Evolutionary conservation across 2,113 vertebrate species (phyloP), one percentile per base, ranked within the genome.

Genomic region (Benitochromis conjunctus): DNA sequence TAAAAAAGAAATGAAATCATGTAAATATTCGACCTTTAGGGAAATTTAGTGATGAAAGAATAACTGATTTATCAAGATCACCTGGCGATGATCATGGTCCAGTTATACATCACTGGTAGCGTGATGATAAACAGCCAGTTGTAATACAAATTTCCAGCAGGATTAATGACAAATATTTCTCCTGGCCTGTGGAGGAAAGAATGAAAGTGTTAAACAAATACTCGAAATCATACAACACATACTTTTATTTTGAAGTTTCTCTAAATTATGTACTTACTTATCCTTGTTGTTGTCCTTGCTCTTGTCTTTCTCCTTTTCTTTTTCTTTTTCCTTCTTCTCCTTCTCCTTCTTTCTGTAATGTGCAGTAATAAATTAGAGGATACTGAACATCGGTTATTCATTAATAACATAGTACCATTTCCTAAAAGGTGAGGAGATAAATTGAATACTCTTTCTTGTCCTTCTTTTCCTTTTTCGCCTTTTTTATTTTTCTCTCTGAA

Each of bases 71-170:
- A n/a, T 29, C 43, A 29, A 54, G 12, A 54, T 94, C 84, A 99
- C 99, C 99, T 98, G 86, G 98, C 98, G 55, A 99, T 98, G 86
- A 99, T 94, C 96, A 98, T 96, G 48, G 97, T 99, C 98, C 98
- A 99, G 93, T 99, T 99, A 96, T 99, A 99, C 98, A 99, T 99
- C 86, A 99, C 98, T 29, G 99, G 98, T 81, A 99, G 38, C 48
- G 98, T 96, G 92, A 99, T 99, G 89, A 99, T 95, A 80, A 98
- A 97, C 77, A 99, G 93, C 99, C 99, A 99, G 87, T 98, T 96
- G 94, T 99, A 99, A 91, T 99, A 99, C 3, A 92, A 85, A 83
- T 96, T 97, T 91, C 97, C 97, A 19, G 97, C 96, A 56, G 99
- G 99, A 90, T 99, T 98, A 80, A 99, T 96, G 84, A 99, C 92